Base-by-base conservation (phyloP, 1,140 invertebrate species). In the Zaprionus davidi region DNA sequence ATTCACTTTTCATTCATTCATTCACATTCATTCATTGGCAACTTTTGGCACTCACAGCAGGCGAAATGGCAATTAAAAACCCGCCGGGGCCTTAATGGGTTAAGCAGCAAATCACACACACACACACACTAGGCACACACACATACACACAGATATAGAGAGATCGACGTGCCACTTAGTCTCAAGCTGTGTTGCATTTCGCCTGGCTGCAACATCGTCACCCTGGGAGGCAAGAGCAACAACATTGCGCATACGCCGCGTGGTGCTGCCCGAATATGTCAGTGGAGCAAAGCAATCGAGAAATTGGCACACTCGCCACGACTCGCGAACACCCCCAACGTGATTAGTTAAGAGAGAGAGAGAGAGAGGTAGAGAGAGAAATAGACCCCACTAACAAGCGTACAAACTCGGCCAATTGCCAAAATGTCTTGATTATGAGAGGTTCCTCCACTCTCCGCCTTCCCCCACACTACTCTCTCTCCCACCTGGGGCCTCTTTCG, bases 31-130 rank as follows among this genome's bases (percentile, higher is more conserved):
- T 90, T 91, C 86, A 82, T 81, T 81, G 77, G 63, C 38, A 41
- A 20, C 64, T 86, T 87, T 87, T 83, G 87, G 83, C 83, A 82
- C 80, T 82, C 87, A 66, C 83, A 91, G 87, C 87, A 87, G 87
- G 87, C 58, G 82, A 88, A 87, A 84, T 76, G 75, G 75, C 77
- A 88, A 88, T 88, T 88, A 88, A 84, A 46, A 76, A 73, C 79
- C 78, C 76, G 59, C 70, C 81, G 65, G 71, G 74, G 81, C 78
- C 70, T 84, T 88, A 75, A 88, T 87, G 83, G 83, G 83, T 87
- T 87, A 87, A 87, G 68, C 70, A 72, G 69, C 64, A 71, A 65
- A 46, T 41, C 53, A 68, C 55, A 46, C 20, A 58, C 41, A 22
- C 41, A 69, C 26, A 49, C 49, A 36, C 12, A 65, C 36, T 2